Evolutionary conservation across 1,140 invertebrate genomes (phyloP).

Genomic region (Hestina assimilis): DNA sequence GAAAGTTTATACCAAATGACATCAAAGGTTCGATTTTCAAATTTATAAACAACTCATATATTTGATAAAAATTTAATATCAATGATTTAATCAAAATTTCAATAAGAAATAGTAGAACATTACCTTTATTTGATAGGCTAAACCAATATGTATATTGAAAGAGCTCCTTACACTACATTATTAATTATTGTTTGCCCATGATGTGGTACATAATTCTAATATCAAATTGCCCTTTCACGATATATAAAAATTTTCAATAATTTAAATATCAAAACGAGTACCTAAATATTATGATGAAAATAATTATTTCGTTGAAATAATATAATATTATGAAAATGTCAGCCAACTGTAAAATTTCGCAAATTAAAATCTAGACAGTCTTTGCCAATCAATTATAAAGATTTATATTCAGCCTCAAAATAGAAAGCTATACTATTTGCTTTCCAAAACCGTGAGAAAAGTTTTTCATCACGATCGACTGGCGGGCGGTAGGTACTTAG

Average conservation of each 20-base stretch:
- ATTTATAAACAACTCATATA: not conserved
- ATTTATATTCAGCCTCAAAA: slow-evolving; percentile 44
- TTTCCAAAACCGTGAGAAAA: slow-evolving; percentile 69
- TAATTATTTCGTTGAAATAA: too few relatives aligned
- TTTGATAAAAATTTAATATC: not conserved
- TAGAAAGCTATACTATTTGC: slow-evolving; percentile 61
- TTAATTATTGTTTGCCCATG: too few relatives aligned
- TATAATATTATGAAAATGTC: slow-evolving; percentile 25
- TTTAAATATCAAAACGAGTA: too few relatives aligned
- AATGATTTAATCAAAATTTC: not conserved
- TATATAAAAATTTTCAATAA: too few relatives aligned
- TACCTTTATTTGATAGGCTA: too few relatives aligned
- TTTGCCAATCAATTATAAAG: slow-evolving; percentile 30
- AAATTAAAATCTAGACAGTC: slow-evolving; percentile 37
- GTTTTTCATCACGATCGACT: slow-evolving; percentile 44
- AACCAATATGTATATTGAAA: too few relatives aligned
- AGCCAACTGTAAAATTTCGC: slow-evolving; percentile 38
- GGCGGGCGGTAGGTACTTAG: slow-evolving; percentile 33
- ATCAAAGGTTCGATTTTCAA: not conserved
- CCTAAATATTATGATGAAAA: too few relatives aligned
- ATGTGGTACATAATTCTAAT: too few relatives aligned
- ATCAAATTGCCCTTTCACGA: too few relatives aligned
- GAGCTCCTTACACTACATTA: too few relatives aligned
- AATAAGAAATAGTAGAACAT: too few relatives aligned
- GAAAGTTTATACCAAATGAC: slow-evolving; percentile 28